Evolutionary conservation across 23 tunicate species (phyloP), one percentile per base, ranked within the genome.

Genomic region (Halocynthia roretzi): DNA sequence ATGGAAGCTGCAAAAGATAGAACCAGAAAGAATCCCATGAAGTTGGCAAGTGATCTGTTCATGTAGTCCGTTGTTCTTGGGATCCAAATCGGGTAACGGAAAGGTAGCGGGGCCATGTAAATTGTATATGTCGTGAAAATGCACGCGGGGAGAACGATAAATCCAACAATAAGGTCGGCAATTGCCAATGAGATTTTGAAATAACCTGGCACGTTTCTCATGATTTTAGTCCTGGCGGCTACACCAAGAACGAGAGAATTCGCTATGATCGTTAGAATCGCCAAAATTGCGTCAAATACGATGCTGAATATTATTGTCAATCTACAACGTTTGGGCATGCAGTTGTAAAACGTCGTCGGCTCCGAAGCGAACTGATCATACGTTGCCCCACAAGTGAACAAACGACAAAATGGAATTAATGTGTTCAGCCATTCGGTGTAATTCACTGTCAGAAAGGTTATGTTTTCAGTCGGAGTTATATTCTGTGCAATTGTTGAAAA

Each of bases 151-250:
- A 85, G 54, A 6, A 91, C 97, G 61, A 91, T 66, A n/a, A 82
- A 44, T 19, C 97, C 97, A 21, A 91, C 80, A 8, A 85, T 71
- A 8, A 91, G 67, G 66, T 91, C 97, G 17, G 97, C 91, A 52
- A 86, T 67, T 6, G 97, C 97, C 58, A 91, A 75, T 17, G 97
- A 91, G 52, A 85, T 82, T 77, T 91, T 91, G 77, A 91, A 91
- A 65, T 91, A 91, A n/a, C 97, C 97, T 7, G 97, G 97, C 10
- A 91, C 73, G 81, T 91, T 91, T 52, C 82, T 71, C 91, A 91
- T 91, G 8, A 72, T 83, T 19, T 77, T 54, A 7, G 87, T 85
- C 5, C 91, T 64, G 15, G 65, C 71, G 7, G 85, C 85, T 8
- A 91, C 91, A 6, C 76, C 71, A 7, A 91, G 67, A 61, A 91